Evolutionary conservation across 1,140 invertebrate genomes (phyloP), one percentile per base, ranked within the genome.

Genomic region (Bombus difficillimus): DNA sequence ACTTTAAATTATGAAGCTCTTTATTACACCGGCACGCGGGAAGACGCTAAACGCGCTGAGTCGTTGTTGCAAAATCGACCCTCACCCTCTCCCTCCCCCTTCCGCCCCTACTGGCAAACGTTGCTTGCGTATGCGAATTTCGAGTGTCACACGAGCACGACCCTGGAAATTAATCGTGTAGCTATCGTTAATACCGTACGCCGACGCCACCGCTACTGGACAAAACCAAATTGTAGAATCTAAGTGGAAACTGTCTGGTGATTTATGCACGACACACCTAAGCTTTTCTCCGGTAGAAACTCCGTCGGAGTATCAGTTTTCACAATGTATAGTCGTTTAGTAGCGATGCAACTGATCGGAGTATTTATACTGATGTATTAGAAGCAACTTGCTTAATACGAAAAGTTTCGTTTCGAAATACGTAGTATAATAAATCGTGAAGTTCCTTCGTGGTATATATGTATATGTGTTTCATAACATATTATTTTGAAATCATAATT

Each of bases 1-100:
- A 89, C 86, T 93, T 93, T 92, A 93, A 93, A 93, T 93, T 93
- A 93, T 90, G 90, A 91, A 92, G 83, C 92, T 90, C 92, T 93
- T 93, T 93, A 93, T 93, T 92, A 93, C 92, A 68, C 28, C n/a
- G 66, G 62, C 80, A 68, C 64, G 10, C 32, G n/a, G 34, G 66
- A 78, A 86, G 77, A 72, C 73, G 57, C 66, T 82, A 59, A 71
- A 76, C 81, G 84, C 81, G 85, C 81, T 78, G 81, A 86, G 81
- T 72, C 73, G 68, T 76, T 83, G 83, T 79, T 71, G 66, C 68
- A 66, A 86, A 76, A 86, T 68, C 84, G 32, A 64, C 73, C 57
- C 53, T 3, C 43, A 9, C 25, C 53, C 13, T 15, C 72, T 0
- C n/a, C 28, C 12, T n/a, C 3, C 28, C 12, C 28, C 12, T 1